These are phyloP conservation scores for Rhinella marina DNA, from an alignment of 2,797 vertebrate genomes.

Conservation along the genomic window DNA sequence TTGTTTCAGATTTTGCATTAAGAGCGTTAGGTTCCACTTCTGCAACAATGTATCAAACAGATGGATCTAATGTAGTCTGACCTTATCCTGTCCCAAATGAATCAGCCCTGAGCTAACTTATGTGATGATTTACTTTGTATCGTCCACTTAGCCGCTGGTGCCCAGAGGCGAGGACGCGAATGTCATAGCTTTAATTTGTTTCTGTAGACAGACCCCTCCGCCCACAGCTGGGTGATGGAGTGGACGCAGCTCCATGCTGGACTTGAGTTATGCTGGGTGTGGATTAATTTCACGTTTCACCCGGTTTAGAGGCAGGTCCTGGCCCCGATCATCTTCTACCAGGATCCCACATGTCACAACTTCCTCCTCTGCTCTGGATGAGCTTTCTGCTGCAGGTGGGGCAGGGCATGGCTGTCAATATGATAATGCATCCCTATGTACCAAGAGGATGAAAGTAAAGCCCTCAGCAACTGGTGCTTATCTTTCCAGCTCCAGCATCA, in stretches of 20 bases:
- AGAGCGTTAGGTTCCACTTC: neutral
- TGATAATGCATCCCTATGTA: neutral
- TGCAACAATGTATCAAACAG: neutral
- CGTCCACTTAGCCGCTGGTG: neutral
- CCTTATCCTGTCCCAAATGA: neutral
- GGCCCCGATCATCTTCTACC: neutral
- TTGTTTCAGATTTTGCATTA: neutral
- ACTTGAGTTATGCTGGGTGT: neutral
- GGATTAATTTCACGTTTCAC: constrained; percentile 1
- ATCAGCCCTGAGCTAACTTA: neutral
- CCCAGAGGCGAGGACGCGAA: neutral
- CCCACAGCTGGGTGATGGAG: neutral
- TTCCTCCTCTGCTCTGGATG: neutral
- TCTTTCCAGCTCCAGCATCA: neutral
- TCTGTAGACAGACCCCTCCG: neutral
- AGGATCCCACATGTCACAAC: neutral
- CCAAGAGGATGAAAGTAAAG: neutral
- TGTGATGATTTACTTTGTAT: neutral
- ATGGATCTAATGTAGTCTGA: neutral
- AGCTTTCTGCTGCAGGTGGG: neutral
- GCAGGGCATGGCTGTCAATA: constrained; percentile 22
- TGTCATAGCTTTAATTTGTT: neutral
- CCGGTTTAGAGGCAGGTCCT: neutral
- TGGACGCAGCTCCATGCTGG: no score
- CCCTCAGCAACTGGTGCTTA: neutral